phyloP scores from a whole-genome alignment of 2,797 vertebrate species.

The Carapus acus region DNA sequence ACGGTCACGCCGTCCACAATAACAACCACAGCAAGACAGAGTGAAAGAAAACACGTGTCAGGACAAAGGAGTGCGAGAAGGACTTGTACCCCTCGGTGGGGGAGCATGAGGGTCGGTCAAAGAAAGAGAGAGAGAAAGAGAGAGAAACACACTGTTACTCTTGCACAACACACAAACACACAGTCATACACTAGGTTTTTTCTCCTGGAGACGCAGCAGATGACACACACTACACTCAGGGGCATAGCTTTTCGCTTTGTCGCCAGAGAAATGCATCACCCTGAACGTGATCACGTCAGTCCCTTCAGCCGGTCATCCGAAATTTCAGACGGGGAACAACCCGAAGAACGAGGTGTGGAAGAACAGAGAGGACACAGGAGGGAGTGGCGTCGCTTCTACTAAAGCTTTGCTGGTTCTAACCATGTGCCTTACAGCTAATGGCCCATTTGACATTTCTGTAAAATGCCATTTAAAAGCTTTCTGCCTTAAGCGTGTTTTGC shows the following conservation, averaged over 20 bases:
- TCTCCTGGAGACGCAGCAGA: constrained; percentile 45
- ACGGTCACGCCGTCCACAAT: constrained; percentile 80
- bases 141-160: constrained; percentile 49
- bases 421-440: constrained; percentile 64
- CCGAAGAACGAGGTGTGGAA: constrained; percentile 27
- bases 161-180: constrained; percentile 43
- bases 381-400: constrained; percentile 48
- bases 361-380: constrained; percentile 11
- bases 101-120: constrained; percentile 26
- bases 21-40: constrained; percentile 88
- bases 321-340: constrained; percentile 37
- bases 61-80: constrained; percentile 33
- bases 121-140: constrained; percentile 22
- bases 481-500: constrained; percentile 45
- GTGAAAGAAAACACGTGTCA: constrained; percentile 62
- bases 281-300: constrained; percentile 32
- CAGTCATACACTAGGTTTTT: constrained; percentile 21
- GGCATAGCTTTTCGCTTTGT: constrained; percentile 36
- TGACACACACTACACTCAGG: constrained; percentile 44
- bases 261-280: constrained; percentile 25
- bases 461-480: constrained; percentile 52
- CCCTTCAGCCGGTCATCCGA: constrained; percentile 1
- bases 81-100: constrained; percentile 48
- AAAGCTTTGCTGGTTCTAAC: constrained; percentile 58
- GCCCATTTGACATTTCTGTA: constrained; percentile 32